Evolutionary conservation across 2,797 vertebrate genomes (phyloP).

Genomic region (Apogon talboti): DNA sequence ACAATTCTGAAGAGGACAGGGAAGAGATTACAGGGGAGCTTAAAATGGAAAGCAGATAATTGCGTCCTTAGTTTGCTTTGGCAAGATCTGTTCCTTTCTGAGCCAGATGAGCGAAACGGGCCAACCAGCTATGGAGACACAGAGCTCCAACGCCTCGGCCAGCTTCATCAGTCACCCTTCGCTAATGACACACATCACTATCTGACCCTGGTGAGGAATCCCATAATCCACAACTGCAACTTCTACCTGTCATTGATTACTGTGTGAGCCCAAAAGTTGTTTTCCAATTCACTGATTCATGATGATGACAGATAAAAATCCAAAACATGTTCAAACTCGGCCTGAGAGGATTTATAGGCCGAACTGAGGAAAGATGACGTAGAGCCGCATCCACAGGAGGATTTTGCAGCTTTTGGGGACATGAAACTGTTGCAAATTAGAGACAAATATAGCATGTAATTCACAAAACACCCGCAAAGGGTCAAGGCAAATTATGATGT

Average conservation of each 20-base stretch:
- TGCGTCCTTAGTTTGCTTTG: conserved; percentile 62
- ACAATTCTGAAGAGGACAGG: conserved; percentile 45
- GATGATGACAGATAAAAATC: conserved; percentile 32
- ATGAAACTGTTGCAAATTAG: too few relatives aligned
- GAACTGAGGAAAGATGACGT: too few relatives aligned
- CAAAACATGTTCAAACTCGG: conserved; percentile 15
- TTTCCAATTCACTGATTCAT: conserved; percentile 25
- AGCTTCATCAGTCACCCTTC: conserved; percentile 41
- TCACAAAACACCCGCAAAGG: too few relatives aligned
- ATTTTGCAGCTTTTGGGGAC: too few relatives aligned
- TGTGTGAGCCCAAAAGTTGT: conserved; percentile 21
- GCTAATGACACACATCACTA: conserved; percentile 25
- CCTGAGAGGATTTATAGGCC: background rate
- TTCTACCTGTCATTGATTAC: conserved; percentile 32
- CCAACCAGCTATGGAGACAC: conserved; percentile 41
- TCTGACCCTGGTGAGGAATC: conserved; percentile 20
- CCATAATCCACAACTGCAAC: conserved; percentile 9
- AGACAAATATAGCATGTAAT: too few relatives aligned
- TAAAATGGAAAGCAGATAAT: conserved; percentile 61
- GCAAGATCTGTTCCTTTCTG: conserved; percentile 28
- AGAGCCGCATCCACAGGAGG: too few relatives aligned
- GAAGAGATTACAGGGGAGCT: conserved; percentile 55
- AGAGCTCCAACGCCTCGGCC: conserved; percentile 25
- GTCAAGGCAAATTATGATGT: too few relatives aligned
- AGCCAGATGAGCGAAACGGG: conserved; percentile 57